These are phyloP conservation scores for Panorpa germanica DNA, from an alignment of 2,888 invertebrate genomes.

Conservation along the genomic window DNA sequence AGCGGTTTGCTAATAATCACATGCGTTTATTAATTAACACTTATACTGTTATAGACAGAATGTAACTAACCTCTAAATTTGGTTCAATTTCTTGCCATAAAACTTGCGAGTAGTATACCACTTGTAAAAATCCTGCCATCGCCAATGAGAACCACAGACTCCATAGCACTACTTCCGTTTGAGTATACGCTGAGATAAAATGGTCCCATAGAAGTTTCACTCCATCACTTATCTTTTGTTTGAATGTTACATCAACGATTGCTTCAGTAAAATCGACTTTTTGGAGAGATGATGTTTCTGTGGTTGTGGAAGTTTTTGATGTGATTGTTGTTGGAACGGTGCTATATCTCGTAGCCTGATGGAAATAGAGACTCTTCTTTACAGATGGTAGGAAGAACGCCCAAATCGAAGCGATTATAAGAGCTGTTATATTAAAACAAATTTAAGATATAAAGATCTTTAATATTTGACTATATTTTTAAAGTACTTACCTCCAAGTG, in stretches of 20 bases:
- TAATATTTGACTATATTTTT: conserved; percentile 13
- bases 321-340: no score
- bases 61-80: conserved; percentile 28
- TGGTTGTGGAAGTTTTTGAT: no score
- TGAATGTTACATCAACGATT: no score
- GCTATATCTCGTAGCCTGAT: no score
- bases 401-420: conserved; percentile 31
- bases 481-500: conserved; percentile 26
- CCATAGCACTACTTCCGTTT: conserved; percentile 45
- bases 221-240: no score
- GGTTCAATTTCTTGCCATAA: conserved; percentile 57
- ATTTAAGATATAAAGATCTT: no score
- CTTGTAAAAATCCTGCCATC: conserved; percentile 51
- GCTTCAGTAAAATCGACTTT: no score
- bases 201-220: conserved; percentile 32
- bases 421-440: no score
- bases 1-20: no score
- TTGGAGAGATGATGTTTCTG: no score
- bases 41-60: no score
- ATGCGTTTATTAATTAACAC: no score
- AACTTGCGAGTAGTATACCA: conserved; percentile 55
- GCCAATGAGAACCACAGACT: conserved; percentile 61
- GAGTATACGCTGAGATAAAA: conserved; percentile 34
- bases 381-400: conserved; percentile 35
- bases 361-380: conserved; percentile 34